Conservation (phyloP, 2,113 vertebrate genomes). For the Antechinus flavipes region DNA sequence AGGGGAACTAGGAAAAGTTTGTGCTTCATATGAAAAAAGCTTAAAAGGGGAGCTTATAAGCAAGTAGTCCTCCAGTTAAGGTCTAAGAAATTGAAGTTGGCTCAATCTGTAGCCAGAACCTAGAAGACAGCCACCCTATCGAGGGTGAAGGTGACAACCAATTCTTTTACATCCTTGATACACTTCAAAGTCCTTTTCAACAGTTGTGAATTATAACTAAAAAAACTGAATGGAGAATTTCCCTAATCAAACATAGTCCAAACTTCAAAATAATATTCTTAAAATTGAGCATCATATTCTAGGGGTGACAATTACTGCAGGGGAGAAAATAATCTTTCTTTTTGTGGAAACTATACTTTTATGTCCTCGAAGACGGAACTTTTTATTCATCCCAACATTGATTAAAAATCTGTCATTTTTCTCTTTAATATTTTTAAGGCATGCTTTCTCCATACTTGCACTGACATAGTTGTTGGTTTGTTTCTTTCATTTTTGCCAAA, state of each 20-base stretch:
- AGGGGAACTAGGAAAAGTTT: too few relatives aligned
- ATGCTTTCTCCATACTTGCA: neutral
- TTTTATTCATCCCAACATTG: neutral
- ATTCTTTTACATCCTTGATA: neutral
- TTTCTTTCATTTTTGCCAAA: neutral
- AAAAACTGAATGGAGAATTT: neutral
- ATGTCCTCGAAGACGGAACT: neutral
- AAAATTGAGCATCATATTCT: neutral
- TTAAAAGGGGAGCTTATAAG: neutral
- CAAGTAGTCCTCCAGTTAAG: neutral
- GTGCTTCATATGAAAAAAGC: neutral
- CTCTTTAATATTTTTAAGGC: neutral
- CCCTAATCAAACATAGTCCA: neutral
- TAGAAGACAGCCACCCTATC: neutral
- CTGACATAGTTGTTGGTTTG: neutral
- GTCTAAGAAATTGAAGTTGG: neutral
- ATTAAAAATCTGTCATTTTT: neutral
- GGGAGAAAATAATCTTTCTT: neutral
- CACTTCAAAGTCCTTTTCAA: too few relatives aligned
- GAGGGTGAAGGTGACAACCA: neutral
- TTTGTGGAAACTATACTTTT: neutral
- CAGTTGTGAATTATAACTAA: neutral
- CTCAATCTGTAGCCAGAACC: neutral
- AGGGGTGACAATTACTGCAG: neutral
- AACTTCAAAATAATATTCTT: neutral